Evolutionary conservation across 2,888 invertebrate genomes (phyloP).

Genomic region (Ptilodon capucinus): DNA sequence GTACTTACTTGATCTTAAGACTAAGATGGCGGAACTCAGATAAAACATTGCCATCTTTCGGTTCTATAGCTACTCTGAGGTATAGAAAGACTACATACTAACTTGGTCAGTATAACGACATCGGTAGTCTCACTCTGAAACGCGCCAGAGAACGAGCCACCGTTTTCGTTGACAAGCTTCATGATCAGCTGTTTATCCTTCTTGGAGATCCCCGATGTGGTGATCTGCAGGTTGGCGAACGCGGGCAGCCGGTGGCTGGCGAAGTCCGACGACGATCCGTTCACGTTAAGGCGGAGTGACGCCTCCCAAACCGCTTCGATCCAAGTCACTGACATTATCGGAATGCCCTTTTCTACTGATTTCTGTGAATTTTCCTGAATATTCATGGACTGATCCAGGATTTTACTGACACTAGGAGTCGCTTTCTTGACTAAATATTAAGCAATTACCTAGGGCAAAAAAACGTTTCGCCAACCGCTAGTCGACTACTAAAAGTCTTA

Average conservation of each 20-base stretch:
- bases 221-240: slow-evolving; percentile 90
- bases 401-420: no score
- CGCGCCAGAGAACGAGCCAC: slow-evolving; percentile 83
- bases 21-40: no score
- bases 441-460: no score
- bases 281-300: slow-evolving; percentile 83
- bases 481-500: no score
- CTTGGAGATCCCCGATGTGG: slow-evolving; percentile 88
- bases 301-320: slow-evolving; percentile 90
- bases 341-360: slow-evolving; percentile 85
- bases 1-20: no score
- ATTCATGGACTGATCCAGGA: background rate
- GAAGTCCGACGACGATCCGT: slow-evolving; percentile 86
- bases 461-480: no score
- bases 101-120: slow-evolving; percentile 82
- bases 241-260: slow-evolving; percentile 82
- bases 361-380: slow-evolving; percentile 69
- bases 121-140: slow-evolving; percentile 80
- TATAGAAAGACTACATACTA: no score
- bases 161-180: slow-evolving; percentile 87
- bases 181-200: slow-evolving; percentile 85
- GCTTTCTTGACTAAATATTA: no score
- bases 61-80: no score
- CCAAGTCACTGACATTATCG: slow-evolving; percentile 91
- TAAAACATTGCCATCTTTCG: no score